These are phyloP conservation scores for Sandelia bainsii DNA, from an alignment of 2,797 vertebrate genomes.

Conservation along the genomic window DNA sequence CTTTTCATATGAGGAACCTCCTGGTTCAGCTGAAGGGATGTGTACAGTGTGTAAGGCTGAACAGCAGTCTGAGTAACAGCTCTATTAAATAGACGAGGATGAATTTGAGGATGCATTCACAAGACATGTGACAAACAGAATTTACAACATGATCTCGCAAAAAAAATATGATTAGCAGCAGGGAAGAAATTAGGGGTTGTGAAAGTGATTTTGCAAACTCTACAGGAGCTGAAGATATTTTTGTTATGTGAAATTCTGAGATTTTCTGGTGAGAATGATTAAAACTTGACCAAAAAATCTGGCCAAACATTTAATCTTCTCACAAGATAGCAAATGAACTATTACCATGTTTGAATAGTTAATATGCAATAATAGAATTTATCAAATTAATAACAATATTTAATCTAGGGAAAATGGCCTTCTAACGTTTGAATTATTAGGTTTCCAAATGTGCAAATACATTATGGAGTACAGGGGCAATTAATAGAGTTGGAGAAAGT, in stretches of 20 bases:
- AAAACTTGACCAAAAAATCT: slow-evolving; percentile 29
- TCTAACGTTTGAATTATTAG: slow-evolving; percentile 43
- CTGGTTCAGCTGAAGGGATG: slow-evolving; percentile 66
- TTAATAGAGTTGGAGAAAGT: slow-evolving; percentile 57
- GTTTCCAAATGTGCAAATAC: slow-evolving; percentile 53
- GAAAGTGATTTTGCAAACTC: slow-evolving; percentile 26
- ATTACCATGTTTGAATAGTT: slow-evolving; percentile 66
- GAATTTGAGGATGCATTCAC: slow-evolving; percentile 43
- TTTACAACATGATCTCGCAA: background rate
- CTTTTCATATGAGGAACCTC: slow-evolving; percentile 78
- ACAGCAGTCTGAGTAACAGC: slow-evolving; percentile 62
- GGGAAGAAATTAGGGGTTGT: slow-evolving; percentile 11
- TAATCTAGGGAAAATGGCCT: slow-evolving; percentile 49
- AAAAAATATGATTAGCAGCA: slow-evolving; percentile 27
- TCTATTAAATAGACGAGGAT: slow-evolving; percentile 70
- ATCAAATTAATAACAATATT: slow-evolving; percentile 61
- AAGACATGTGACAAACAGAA: slow-evolving; percentile 50
- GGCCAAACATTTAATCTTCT: slow-evolving; percentile 40
- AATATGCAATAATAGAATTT: slow-evolving; percentile 59
- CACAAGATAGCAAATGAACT: slow-evolving; percentile 47
- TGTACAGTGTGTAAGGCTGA: slow-evolving; percentile 57
- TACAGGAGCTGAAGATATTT: slow-evolving; percentile 15
- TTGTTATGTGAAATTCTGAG: slow-evolving; percentile 16
- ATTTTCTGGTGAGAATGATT: slow-evolving; percentile 22
- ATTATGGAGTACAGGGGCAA: slow-evolving; percentile 29